Percentiles rank a stretch among this genome's conserved stretches.
Evolutionary conservation across 2,113 vertebrate species (phyloP).

Genomic region (Passer domesticus): DNA sequence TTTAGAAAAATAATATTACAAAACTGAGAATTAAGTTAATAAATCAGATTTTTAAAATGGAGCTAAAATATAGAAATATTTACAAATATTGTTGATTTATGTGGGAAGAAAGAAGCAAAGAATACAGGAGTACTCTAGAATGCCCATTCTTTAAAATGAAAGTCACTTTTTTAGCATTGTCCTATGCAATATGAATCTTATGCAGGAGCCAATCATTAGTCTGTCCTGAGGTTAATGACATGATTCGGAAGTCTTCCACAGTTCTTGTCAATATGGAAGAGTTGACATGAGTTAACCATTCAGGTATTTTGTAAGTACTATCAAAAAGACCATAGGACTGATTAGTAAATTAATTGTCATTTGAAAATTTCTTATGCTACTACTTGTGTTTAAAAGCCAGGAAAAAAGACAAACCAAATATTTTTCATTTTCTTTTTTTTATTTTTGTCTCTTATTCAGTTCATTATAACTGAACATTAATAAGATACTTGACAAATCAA

Average conservation of each 20-base stretch:
- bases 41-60: neutral
- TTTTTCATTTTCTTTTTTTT: neutral
- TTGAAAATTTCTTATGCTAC: neutral
- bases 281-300: neutral
- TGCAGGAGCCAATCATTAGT: neutral
- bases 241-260: neutral
- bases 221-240: neutral
- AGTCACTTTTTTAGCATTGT: neutral
- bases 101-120: neutral
- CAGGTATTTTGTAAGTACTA: neutral
- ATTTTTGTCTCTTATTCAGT: neutral
- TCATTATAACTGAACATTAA: neutral
- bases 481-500: neutral
- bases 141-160: neutral
- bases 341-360: neutral
- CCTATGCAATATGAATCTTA: neutral
- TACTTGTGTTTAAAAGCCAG: neutral
- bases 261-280: neutral
- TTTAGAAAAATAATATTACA: neutral
- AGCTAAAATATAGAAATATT: neutral
- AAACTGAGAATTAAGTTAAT: neutral
- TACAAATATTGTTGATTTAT: neutral
- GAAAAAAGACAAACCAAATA: neutral
- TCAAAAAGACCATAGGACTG: neutral
- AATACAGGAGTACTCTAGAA: neutral